These are phyloP conservation scores for Pterophyllum scalare DNA, from an alignment of 2,113 vertebrate species.

Conservation along the genomic window DNA sequence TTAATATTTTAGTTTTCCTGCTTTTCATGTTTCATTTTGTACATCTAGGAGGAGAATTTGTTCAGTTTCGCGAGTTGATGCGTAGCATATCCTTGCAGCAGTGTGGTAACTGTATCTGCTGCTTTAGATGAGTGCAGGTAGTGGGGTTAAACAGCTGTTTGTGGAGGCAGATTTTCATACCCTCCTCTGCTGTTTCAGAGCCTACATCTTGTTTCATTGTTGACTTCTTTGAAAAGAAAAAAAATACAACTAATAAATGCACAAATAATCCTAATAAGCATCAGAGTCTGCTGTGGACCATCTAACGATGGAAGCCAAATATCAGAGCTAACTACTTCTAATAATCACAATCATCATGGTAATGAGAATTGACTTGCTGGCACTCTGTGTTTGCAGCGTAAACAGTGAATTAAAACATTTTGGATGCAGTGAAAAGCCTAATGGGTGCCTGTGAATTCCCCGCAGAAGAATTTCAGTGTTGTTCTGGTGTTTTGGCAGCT, in stretches of 20 bases:
- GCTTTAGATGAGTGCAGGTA: background rate
- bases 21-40: background rate
- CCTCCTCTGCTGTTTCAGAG: background rate
- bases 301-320: background rate
- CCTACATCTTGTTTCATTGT: fast-evolving
- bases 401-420: background rate
- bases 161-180: background rate
- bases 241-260: background rate
- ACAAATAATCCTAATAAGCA: background rate
- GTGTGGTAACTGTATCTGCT: background rate
- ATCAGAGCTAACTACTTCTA: background rate
- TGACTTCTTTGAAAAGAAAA: background rate
- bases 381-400: background rate
- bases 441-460: background rate
- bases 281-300: background rate
- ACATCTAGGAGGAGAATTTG: slow-evolving; percentile 7
- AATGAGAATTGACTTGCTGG: slow-evolving; percentile 18
- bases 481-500: slow-evolving; percentile 4
- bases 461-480: background rate
- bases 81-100: background rate
- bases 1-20: background rate
- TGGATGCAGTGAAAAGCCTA: background rate
- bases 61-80: background rate
- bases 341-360: background rate
- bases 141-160: background rate